Evolutionary conservation across 2,797 vertebrate genomes (phyloP), one percentile per base, ranked within the genome.

Genomic region (Leptoclinus maculatus): DNA sequence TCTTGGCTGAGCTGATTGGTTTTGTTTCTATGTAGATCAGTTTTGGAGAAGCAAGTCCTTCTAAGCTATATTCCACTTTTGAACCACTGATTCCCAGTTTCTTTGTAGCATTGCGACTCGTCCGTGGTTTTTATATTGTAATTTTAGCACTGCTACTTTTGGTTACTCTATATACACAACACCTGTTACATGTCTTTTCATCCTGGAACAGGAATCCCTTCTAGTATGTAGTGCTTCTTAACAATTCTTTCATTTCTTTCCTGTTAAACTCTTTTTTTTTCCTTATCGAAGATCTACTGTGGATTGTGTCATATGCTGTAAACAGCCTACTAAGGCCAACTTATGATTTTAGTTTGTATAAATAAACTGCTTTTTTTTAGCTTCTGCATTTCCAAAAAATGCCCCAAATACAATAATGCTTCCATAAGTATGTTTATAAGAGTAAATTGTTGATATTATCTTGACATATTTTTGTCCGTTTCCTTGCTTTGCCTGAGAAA

Each of bases 21-120:
- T 87, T 80, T 19, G 17, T 83, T 83, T 72, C 32, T 73, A 27
- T 84, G 73, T 51, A 75, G 36, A 84, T 88, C 77, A 74, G 59
- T 78, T 78, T 78, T 74, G 47, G 36, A 53, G 13, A 80, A 79
- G 51, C 17, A 62, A 62, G 54, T 67, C 43, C 21, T 53, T 1
- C 49, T 51, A 60, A 79, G 59, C 62, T 71, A 25, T 60, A 54
- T 65, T 80, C 54, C 8, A 59, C 38, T 53, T 78, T 29, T 71
- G 19, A 77, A 62, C 59, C 9, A 38, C 39, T 59, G 32, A 69
- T 78, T 54, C 17, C 27, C 54, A 53, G n/a, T 39, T 36, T 60
- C 14, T 71, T 59, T 39, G 27, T 25, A 32, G 64, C 12, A 29
- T 54, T 7, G 39, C 36, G 27, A 16, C 23, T 29, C 8, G 34